Percentiles rank a stretch among this genome's conserved stretches.
Conservation (phyloP, 2,888 invertebrate species). For the Conchocele bisecta region DNA sequence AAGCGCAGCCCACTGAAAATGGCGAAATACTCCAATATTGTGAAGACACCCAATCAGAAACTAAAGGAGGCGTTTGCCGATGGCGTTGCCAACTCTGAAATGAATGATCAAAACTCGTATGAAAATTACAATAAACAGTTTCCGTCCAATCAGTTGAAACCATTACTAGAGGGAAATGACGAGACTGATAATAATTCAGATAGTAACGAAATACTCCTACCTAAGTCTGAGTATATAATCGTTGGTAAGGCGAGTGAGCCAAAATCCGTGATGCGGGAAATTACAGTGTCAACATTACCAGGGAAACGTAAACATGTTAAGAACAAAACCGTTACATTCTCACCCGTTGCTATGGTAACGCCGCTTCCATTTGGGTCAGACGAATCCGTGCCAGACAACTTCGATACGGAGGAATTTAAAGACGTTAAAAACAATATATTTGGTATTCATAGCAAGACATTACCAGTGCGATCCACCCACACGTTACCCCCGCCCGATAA, state of each 20-base stretch:
- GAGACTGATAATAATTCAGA: conserved; percentile 16
- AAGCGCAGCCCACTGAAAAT: conserved; percentile 73
- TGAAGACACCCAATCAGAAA: conserved; percentile 53
- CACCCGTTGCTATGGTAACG: conserved; percentile 76
- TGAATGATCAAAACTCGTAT: conserved; percentile 37
- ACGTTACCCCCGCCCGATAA: neutral
- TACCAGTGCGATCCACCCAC: conserved; percentile 25
- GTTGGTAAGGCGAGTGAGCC: conserved; percentile 47
- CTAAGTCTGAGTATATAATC: conserved; percentile 51
- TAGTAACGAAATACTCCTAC: conserved; percentile 50
- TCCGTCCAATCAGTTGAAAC: conserved; percentile 43
- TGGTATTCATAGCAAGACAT: conserved; percentile 62
- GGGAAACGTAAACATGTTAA: conserved; percentile 59
- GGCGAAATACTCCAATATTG: conserved; percentile 67
- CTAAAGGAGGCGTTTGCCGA: conserved; percentile 65
- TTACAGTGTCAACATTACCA: conserved; percentile 51
- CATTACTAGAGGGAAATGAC: conserved; percentile 46
- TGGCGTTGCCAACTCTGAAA: conserved; percentile 32
- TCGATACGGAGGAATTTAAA: conserved; percentile 36
- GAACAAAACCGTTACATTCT: conserved; percentile 76
- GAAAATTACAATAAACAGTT: conserved; percentile 37
- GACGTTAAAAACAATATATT: conserved; percentile 60
- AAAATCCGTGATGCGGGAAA: conserved; percentile 44
- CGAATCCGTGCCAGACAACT: conserved; percentile 69
- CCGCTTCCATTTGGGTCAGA: conserved; percentile 75